Evolutionary conservation across 2,888 invertebrate species (phyloP), one percentile per base, ranked within the genome.

Genomic region (Schizaphis graminum): DNA sequence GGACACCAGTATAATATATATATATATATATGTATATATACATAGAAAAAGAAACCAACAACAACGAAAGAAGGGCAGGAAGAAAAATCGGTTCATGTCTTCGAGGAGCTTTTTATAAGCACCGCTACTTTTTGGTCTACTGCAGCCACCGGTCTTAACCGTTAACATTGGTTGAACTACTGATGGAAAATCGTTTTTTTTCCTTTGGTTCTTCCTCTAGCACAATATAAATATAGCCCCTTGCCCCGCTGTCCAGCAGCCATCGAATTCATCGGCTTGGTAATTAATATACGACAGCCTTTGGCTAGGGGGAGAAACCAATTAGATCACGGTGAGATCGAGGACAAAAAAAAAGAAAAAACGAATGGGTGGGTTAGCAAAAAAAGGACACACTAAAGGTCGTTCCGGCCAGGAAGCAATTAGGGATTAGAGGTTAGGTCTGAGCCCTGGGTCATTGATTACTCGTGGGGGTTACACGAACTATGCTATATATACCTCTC

Each of bases 331-430:
- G 94, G 94, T 89, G 90, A 94, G 86, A 93, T 93, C 85, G 86
- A 91, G 94, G 84, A 93, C 93, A 44, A 89, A 57, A 92, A 92
- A 86, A 84, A 77, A 56, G 8, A 92, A 92, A 86, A 90, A 94
- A 61, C 24, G 57, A 89, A 85, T n/a, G 89, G 61, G 41, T 53
- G 94, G 85, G 89, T 85, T 61, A 91, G 91, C 56, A 90, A 91
- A 94, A 94, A 94, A 94, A 90, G 94, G 94, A 94, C 94, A 91
- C 86, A 91, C 90, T 91, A 91, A 94, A 94, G 94, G 94, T 94
- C 94, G 94, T 90, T 94, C 90, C 94, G 94, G 94, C 94, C 94
- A 94, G 94, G 94, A 94, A 94, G 86, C 94, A 94, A 94, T 94
- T 94, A 94, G 61, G 94, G 94, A 94, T 94, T 91, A 91, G 94